Percentiles rank a stretch among this genome's conserved stretches.
phyloP scores from a whole-genome alignment of 2,113 vertebrate genomes.

The Actenoides hombroni region DNA sequence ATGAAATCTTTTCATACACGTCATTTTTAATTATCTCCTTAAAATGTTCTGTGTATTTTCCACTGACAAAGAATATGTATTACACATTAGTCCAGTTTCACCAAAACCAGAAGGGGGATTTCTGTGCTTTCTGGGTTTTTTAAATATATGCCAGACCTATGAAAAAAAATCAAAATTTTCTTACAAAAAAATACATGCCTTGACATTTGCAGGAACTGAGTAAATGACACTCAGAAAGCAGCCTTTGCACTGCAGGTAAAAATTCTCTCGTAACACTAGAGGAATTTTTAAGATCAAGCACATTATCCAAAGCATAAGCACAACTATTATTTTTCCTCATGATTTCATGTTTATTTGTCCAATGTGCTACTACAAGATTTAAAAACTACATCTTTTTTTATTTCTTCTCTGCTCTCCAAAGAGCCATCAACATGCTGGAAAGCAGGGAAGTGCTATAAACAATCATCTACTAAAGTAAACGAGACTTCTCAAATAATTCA shows the following conservation, averaged over 20 bases:
- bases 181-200: background rate
- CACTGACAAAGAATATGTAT: background rate
- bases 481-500: constrained; percentile 32
- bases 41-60: background rate
- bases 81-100: background rate
- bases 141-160: background rate
- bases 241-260: background rate
- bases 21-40: constrained; percentile 24
- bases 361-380: background rate
- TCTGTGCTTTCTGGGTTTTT: background rate
- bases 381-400: background rate
- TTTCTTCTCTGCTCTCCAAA: background rate
- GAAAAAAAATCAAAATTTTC: background rate
- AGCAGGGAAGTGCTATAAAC: constrained; percentile 54
- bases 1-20: background rate
- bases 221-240: background rate
- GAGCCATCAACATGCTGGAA: constrained; percentile 19
- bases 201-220: background rate
- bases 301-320: background rate
- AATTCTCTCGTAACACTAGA: background rate
- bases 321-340: background rate
- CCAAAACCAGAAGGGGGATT: background rate
- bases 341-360: constrained; percentile 6
- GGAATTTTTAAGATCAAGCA: background rate
- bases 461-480: constrained; percentile 55